Conservation (phyloP, 2,797 vertebrate genomes). For the Oceanodroma leucorhoa region DNA sequence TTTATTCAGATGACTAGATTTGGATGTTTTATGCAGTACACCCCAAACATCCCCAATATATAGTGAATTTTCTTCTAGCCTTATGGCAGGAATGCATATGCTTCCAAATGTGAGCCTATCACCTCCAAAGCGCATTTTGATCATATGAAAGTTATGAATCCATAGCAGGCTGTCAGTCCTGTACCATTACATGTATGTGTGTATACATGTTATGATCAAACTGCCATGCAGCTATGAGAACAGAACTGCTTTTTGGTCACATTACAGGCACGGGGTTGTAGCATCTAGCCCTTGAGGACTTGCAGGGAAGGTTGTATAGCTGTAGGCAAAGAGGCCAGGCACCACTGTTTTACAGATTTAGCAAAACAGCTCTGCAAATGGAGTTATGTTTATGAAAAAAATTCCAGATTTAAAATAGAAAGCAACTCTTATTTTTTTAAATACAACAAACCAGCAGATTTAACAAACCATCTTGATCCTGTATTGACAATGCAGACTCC, state of each 20-base stretch:
- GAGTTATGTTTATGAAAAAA: background rate
- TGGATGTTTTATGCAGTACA: background rate
- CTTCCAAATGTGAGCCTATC: background rate
- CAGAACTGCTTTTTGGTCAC: background rate
- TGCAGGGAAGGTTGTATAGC: background rate
- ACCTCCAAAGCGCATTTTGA: background rate
- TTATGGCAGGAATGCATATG: background rate
- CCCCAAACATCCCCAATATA: background rate
- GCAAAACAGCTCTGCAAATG: background rate
- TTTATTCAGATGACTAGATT: background rate
- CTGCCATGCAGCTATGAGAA: background rate
- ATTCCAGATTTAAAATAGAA: background rate
- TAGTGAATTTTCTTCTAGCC: background rate
- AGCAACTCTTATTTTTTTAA: background rate
- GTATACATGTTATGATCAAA: rapidly evolving
- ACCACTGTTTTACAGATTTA: background rate
- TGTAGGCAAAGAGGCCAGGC: background rate
- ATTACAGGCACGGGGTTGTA: background rate
- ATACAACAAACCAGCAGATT: background rate
- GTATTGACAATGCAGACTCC: background rate
- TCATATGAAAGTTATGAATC: background rate
- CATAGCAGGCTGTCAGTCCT: background rate
- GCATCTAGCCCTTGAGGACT: background rate
- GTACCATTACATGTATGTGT: background rate
- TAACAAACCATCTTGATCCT: background rate